Conservation (phyloP, 2,888 invertebrate genomes). For the Subacronicta megacephala region DNA sequence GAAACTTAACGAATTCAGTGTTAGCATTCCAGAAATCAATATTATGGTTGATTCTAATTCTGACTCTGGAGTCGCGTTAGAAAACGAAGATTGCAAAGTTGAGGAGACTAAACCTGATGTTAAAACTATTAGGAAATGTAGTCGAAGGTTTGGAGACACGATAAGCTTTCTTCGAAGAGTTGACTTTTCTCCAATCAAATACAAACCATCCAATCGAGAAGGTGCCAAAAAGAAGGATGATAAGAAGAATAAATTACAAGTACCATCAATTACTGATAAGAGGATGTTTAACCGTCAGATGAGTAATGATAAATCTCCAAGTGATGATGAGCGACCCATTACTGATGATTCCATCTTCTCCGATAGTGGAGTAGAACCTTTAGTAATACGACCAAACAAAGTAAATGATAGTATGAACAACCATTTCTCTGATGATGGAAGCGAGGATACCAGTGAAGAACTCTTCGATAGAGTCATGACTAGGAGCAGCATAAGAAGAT, state of each 20-base stretch:
- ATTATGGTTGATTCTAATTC: slow-evolving; percentile 83
- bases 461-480: slow-evolving; percentile 85
- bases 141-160: slow-evolving; percentile 83
- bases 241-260: slow-evolving; percentile 78
- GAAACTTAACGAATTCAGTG: slow-evolving; percentile 62
- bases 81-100: slow-evolving; percentile 78
- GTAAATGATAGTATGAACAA: slow-evolving; percentile 86
- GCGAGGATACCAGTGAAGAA: slow-evolving; percentile 87
- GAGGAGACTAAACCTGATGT: slow-evolving; percentile 72
- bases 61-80: slow-evolving; percentile 84
- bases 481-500: slow-evolving; percentile 82
- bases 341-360: slow-evolving; percentile 74
- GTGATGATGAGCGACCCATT: slow-evolving; percentile 76
- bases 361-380: slow-evolving; percentile 72
- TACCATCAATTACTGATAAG: slow-evolving; percentile 69
- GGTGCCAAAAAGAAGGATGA: slow-evolving; percentile 79
- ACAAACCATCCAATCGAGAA: slow-evolving; percentile 78
- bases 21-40: slow-evolving; percentile 75
- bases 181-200: slow-evolving; percentile 86
- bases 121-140: slow-evolving; percentile 80
- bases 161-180: slow-evolving; percentile 84
- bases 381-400: slow-evolving; percentile 78
- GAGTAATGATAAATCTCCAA: slow-evolving; percentile 75
- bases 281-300: slow-evolving; percentile 70
- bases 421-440: slow-evolving; percentile 86